Conservation (phyloP, 2,113 vertebrate species). For the Perca fluviatilis region DNA sequence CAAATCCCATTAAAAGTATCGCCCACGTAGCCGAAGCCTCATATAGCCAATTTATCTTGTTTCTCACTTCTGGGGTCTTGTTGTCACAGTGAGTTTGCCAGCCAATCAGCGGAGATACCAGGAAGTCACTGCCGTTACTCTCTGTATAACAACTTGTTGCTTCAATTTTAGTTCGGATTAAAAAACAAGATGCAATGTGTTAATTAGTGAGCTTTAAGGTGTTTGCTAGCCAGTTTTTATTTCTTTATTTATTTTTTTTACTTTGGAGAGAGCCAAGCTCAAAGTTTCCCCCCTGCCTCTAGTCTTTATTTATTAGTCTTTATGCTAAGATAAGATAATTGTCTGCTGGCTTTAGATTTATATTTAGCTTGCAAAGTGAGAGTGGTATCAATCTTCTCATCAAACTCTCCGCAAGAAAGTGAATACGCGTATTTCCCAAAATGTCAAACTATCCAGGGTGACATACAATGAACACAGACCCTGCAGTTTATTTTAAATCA, state of each 20-base stretch:
- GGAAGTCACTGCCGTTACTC: not conserved
- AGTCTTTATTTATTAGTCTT: not conserved
- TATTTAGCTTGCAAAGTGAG: not conserved
- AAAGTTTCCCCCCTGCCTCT: not conserved
- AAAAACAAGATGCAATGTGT: not conserved
- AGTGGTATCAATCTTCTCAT: not conserved
- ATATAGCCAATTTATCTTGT: not conserved
- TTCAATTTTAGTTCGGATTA: not conserved
- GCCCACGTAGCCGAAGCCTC: not conserved
- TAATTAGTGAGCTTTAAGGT: not conserved
- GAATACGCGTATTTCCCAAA: no score
- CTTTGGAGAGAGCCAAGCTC: not conserved
- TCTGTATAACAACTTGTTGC: not conserved
- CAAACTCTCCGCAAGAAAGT: not conserved
- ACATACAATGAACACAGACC: not conserved
- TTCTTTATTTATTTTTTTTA: not conserved
- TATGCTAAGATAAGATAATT: not conserved
- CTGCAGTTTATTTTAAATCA: not conserved
- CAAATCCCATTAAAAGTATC: not conserved
- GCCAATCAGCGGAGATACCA: not conserved
- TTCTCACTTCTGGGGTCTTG: not conserved
- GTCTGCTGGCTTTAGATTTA: not conserved
- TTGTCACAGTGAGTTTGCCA: not conserved
- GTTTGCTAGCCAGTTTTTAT: not conserved
- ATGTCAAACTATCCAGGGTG: not conserved